Conservation (phyloP, 2,888 invertebrate genomes). For the Ennomos fuscantarius region DNA sequence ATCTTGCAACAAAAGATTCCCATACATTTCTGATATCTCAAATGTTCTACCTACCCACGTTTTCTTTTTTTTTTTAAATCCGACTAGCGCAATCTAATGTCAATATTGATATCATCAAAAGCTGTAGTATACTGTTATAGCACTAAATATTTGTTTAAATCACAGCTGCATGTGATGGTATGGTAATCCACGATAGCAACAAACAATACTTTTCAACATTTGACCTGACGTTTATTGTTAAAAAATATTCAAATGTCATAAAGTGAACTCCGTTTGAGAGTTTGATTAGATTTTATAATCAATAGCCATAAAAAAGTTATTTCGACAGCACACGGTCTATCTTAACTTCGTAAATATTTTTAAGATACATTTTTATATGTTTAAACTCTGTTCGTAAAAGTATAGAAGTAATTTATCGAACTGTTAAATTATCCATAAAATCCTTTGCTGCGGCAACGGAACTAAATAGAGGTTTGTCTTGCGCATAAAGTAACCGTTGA, state of each 20-base stretch:
- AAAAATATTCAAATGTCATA: conserved; percentile 2
- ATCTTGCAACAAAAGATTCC: too few species aligned
- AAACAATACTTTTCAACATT: conserved; percentile 17
- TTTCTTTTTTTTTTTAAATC: neutral
- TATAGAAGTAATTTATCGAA: neutral
- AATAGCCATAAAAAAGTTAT: too few species aligned
- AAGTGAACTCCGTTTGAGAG: neutral
- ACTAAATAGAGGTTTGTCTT: too few species aligned
- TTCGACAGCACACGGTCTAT: too few species aligned
- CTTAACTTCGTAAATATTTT: too few species aligned
- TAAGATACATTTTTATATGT: neutral
- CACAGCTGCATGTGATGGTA: neutral
- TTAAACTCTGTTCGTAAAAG: neutral
- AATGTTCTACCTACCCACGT: too few species aligned
- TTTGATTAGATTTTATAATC: conserved; percentile 17
- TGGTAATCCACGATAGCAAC: conserved; percentile 11
- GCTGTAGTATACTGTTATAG: neutral
- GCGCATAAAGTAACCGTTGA: too few species aligned
- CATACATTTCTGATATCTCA: too few species aligned
- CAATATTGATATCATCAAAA: conserved; percentile 10
- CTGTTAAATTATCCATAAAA: conserved; percentile 3
- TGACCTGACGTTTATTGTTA: neutral
- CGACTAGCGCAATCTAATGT: conserved; percentile 4
- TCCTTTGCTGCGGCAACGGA: neutral
- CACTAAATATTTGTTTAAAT: conserved; percentile 13